Percentiles rank a stretch among this genome's conserved stretches.
Conservation (phyloP, 1,140 invertebrate species). For the Triops cancriformis region DNA sequence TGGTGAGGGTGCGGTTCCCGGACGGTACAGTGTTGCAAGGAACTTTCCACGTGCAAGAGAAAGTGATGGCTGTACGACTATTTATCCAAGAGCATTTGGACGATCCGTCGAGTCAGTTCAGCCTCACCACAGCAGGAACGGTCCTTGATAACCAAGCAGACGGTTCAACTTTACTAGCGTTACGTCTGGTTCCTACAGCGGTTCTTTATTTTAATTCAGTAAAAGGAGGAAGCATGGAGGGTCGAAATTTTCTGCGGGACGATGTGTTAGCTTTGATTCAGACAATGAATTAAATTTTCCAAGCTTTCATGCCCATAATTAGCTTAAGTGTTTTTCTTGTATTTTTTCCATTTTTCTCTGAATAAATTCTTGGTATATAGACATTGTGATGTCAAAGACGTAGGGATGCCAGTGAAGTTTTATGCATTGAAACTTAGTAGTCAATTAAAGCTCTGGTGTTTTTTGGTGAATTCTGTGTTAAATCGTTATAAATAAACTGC, state of each 20-base stretch:
- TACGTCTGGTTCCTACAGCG: constrained; percentile 63
- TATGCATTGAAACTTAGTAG: too few species aligned
- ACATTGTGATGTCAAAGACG: too few species aligned
- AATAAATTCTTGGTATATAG: too few species aligned
- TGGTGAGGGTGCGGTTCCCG: constrained; percentile 77
- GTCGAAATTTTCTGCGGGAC: constrained; percentile 57
- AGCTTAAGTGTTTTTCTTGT: too few species aligned
- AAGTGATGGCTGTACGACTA: constrained; percentile 54
- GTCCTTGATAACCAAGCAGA: constrained; percentile 55
- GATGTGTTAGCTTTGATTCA: constrained; percentile 62
- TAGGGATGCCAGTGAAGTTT: too few species aligned
- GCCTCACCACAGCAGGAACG: constrained; percentile 44
- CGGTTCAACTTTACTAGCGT: constrained; percentile 56
- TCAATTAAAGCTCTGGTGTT: too few species aligned
- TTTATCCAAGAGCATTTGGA: constrained; percentile 64
- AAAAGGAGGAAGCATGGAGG: constrained; percentile 43
- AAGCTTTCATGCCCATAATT: too few species aligned
- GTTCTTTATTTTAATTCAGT: constrained; percentile 56
- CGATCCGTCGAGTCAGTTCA: constrained; percentile 54
- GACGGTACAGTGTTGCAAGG: constrained; percentile 75
- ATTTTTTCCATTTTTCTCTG: too few species aligned
- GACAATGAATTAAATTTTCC: constrained; percentile 18
- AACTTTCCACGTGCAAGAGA: constrained; percentile 72
- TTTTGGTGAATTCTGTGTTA: too few species aligned
- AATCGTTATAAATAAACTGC: too few species aligned